Base-by-base conservation (phyloP, 2,113 vertebrate species). In the Mormoops blainvillei region DNA sequence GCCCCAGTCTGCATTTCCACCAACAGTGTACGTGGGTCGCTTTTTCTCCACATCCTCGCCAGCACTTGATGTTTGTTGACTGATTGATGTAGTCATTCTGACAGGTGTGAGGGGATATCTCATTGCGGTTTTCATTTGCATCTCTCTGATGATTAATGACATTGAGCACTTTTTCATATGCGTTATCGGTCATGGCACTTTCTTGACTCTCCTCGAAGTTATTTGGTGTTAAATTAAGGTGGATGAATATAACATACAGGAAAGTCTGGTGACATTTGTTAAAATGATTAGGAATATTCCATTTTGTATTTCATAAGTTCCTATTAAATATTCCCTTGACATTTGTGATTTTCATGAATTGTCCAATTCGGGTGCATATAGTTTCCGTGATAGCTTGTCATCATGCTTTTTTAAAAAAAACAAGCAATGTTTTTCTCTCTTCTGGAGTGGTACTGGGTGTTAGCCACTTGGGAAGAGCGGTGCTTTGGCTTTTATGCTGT, bases 231-330 rank as follows among this genome's bases (percentile, higher is more conserved):
- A 77, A 71, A 43, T 78, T 76, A 85, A 63, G 77, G 38, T 81
- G 45, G 45, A n/a, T 73, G 58, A 86, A 61, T 85, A 77, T 9
- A 85, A 26, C 12, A 7, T 52, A 24, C 89, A 56, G 90, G 76
- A 54, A 71, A 89, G 90, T 31, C 41, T 84, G 50, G n/a, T 56
- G 56, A 87, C 8, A 19, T 85, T 73, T 89, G 50, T 87, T 84
- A 78, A 83, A 36, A 91, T 65, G 48, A 41, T 73, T 89, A 71
- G 56, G 93, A 95, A 80, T 78, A 52, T 5, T 85, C 41, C 63
- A 28, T 81, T 91, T 92, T 76, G n/a, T 83, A 90, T 89, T 94
- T 92, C 22, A 28, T 38, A 94, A 77, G 84, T 89, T 74, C 80
- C 65, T 95, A 15, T 45, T n/a, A 50, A 87, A 45, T 91, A 52